Percentiles rank a stretch among this genome's conserved stretches.
Conservation (phyloP, 1,140 invertebrate species). For the Diorhabda sublineata region DNA sequence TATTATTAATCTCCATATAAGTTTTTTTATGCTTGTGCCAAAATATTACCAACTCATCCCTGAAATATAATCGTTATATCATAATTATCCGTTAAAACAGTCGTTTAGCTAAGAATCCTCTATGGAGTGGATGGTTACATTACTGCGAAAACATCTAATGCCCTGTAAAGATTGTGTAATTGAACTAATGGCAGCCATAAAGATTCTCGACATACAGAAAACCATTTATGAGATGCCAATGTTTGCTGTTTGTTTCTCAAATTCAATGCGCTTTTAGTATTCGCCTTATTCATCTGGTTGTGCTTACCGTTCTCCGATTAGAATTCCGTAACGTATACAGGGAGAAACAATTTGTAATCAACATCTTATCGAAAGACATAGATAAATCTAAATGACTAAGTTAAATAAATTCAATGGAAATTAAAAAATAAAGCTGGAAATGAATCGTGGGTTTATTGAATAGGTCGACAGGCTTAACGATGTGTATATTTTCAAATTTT, state of each 20-base stretch:
- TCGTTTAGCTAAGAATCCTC: not conserved
- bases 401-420: too few species aligned
- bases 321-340: not conserved
- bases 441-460: too few species aligned
- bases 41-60: too few species aligned
- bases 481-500: too few species aligned
- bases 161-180: not conserved
- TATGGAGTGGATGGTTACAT: not conserved
- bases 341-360: not conserved
- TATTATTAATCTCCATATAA: too few species aligned
- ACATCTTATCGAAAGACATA: too few species aligned
- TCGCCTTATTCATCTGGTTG: not conserved
- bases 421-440: too few species aligned
- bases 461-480: too few species aligned
- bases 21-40: too few species aligned
- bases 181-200: not conserved
- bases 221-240: slow-evolving; percentile 2
- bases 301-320: not conserved
- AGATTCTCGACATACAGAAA: not conserved
- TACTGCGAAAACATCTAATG: slow-evolving; percentile 2
- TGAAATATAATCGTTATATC: too few species aligned
- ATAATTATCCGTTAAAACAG: not conserved
- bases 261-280: slow-evolving; percentile 2
- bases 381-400: too few species aligned
- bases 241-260: not conserved